Conservation (phyloP, 2,113 vertebrate genomes). For the Pachyramphus minor region DNA sequence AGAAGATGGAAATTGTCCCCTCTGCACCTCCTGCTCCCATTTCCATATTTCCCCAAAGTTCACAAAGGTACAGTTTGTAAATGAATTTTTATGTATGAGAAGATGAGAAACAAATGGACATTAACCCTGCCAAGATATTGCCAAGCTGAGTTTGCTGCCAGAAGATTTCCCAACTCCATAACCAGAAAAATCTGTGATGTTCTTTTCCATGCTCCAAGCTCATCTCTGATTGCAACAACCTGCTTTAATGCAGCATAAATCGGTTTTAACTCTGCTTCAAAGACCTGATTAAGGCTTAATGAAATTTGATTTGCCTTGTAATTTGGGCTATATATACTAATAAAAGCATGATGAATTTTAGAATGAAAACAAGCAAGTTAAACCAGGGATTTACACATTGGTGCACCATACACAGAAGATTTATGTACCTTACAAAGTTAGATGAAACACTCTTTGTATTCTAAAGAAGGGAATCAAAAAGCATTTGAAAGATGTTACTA, state of each 20-base stretch:
- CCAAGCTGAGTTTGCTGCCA: not conserved
- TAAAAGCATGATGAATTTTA: not conserved
- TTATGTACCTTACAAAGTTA: rapidly evolving
- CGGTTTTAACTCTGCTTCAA: not conserved
- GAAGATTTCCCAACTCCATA: not conserved
- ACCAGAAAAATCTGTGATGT: not conserved
- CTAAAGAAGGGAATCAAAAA: not conserved
- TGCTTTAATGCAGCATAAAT: not conserved
- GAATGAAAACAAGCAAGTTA: not conserved
- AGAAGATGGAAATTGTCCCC: not conserved
- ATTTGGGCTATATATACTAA: not conserved
- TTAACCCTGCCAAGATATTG: not conserved
- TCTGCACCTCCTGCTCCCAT: not conserved
- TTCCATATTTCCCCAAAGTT: not conserved
- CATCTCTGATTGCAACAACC: not conserved
- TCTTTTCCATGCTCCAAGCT: not conserved
- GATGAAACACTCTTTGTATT: not conserved
- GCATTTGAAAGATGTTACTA: not conserved
- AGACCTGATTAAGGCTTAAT: not conserved
- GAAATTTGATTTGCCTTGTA: not conserved
- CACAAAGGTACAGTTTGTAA: not conserved
- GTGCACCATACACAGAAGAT: not conserved
- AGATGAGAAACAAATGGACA: not conserved
- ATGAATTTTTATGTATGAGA: not conserved
- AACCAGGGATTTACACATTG: not conserved